A percentile compares a stretch with the other conserved stretches of the same genome.
phyloP scores from a whole-genome alignment of 2,888 invertebrate species.

The Hoplodrina ambigua region DNA sequence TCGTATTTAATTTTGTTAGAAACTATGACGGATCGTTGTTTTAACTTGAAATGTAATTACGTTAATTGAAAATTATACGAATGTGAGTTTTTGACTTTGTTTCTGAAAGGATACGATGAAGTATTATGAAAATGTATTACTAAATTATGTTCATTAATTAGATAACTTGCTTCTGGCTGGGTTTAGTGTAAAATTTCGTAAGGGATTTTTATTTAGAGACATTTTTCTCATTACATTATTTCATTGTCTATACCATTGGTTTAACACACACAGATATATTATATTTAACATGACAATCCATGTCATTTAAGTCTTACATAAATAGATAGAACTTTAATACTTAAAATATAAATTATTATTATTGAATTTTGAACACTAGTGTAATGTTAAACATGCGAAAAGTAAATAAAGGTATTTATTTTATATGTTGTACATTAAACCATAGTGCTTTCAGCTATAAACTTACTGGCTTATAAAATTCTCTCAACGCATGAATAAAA shows the following conservation, averaged over 20 bases:
- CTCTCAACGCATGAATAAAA: conserved; percentile 14
- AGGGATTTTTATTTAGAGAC: too few species aligned
- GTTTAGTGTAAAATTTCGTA: not conserved
- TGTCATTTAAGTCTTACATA: too few species aligned
- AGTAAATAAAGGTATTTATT: not conserved
- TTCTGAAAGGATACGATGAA: conserved; percentile 24
- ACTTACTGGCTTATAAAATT: conserved; percentile 15
- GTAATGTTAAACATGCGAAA: not conserved
- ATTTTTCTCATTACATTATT: too few species aligned
- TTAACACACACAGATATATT: too few species aligned
- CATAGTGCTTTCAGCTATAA: not conserved
- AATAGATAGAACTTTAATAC: too few species aligned
- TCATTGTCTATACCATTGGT: too few species aligned
- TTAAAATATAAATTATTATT: too few species aligned
- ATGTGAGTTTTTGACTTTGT: conserved; percentile 12
- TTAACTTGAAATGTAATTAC: conserved; percentile 38
- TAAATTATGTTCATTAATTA: not conserved
- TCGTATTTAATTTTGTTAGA: conserved; percentile 24
- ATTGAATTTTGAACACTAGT: not conserved
- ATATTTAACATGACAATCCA: too few species aligned
- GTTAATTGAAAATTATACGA: conserved; percentile 24
- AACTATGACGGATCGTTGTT: conserved; percentile 34
- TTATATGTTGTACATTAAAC: not conserved
- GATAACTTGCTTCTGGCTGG: not conserved
- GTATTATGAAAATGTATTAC: conserved; percentile 20